Evolutionary conservation across 2,797 vertebrate species (phyloP), one percentile per base, ranked within the genome.

Genomic region (Malurus leucopterus): DNA sequence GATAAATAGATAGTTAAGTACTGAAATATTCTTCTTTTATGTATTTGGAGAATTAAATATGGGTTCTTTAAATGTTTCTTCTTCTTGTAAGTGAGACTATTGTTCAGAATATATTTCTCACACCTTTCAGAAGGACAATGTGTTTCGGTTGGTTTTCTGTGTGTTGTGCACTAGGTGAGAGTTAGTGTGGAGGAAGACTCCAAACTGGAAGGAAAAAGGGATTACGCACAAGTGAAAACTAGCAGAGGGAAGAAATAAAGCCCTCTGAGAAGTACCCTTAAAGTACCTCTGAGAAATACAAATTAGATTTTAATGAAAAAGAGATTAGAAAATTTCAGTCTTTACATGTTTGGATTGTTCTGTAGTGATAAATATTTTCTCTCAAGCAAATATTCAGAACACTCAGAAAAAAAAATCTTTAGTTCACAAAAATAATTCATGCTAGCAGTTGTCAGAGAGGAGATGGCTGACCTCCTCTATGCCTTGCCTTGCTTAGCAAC

Each of bases 401-500:
- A 36, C 26, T 80, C 29, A 79, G 53, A 53, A 93, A 68, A 84
- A 84, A 72, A 27, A 75, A 80, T 55, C 61, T 38, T 32, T 49
- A 73, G 20, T 79, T 93, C 68, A 73, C 19, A 8, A 83, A 92
- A 94, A 90, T 76, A 93, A 81, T 87, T 85, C 27, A 64, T 78
- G 46, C 34, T 86, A 63, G 43, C 68, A 86, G 43, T 71, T 92
- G 59, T 75, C 78, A 92, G 47, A 68, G 65, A 83, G 84, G 67
- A 78, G 73, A 61, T 84, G 38, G 1, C 23, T 93, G 85, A 93
- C 85, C 77, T 84, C 36, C 50, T 84, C 43, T 40, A 8, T 59
- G 61, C 58, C 54, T 88, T 91, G 36, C n/a, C 67, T 82, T 77
- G 40, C 82, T 64, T 94, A 94, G 88, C 91, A 94, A 93, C 69